Evolutionary conservation across 1,140 invertebrate species (phyloP).

Genomic region (Aricia agestis): DNA sequence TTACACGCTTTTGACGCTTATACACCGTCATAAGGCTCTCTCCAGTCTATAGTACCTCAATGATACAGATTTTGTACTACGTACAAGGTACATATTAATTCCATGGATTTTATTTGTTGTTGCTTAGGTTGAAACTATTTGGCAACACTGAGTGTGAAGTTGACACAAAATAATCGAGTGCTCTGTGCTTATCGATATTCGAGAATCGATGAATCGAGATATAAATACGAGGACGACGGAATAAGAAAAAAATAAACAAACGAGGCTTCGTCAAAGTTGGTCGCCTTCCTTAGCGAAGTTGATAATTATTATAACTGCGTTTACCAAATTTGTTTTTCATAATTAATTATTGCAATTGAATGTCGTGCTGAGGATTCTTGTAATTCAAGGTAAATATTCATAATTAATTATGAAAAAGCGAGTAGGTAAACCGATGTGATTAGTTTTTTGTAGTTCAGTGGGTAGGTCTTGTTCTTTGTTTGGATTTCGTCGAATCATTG

Average conservation of each 20-base stretch:
- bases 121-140: too few relatives aligned
- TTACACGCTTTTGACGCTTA: too few relatives aligned
- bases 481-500: constrained; percentile 13
- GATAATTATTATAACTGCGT: not conserved
- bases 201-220: not conserved
- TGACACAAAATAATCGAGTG: not conserved
- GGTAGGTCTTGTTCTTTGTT: constrained; percentile 5
- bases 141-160: too few relatives aligned
- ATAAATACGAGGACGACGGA: not conserved
- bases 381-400: not conserved
- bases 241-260: not conserved
- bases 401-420: not conserved
- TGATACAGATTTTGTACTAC: too few relatives aligned
- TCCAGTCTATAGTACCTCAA: too few relatives aligned
- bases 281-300: not conserved
- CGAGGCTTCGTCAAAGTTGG: not conserved
- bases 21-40: too few relatives aligned
- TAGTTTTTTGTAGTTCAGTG: constrained; percentile 9
- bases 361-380: not conserved
- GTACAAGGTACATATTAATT: too few relatives aligned
- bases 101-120: too few relatives aligned
- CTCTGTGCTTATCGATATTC: not conserved
- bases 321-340: not conserved
- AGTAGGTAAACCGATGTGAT: not conserved
- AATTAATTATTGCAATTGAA: not conserved